A percentile compares a stretch with the other conserved stretches of the same genome.
phyloP scores from a whole-genome alignment of 2,888 invertebrate genomes.

The Limnephilus auricula region DNA sequence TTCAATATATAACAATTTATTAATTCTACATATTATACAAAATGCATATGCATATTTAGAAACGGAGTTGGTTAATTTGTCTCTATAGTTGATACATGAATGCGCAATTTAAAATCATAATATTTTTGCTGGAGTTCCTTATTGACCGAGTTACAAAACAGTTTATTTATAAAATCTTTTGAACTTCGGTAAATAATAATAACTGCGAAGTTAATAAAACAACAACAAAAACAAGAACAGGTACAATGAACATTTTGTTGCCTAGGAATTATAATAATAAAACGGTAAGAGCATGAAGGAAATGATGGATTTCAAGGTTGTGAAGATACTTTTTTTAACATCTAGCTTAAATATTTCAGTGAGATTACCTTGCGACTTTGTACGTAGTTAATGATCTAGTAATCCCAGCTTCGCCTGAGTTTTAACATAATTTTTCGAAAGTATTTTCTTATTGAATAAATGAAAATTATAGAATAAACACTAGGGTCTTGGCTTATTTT shows the following conservation, averaged over 20 bases:
- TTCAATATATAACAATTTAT: too few relatives aligned
- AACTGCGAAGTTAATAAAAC: neutral
- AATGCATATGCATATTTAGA: too few relatives aligned
- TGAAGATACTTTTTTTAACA: too few relatives aligned
- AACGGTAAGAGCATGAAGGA: neutral
- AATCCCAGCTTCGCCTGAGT: neutral
- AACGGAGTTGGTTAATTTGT: too few relatives aligned
- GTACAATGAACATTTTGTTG: neutral
- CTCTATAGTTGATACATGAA: too few relatives aligned
- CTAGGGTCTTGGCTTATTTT: neutral
- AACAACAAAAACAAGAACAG: neutral
- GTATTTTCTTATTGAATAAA: neutral
- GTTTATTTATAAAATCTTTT: neutral
- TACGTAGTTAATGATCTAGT: neutral
- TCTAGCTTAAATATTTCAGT: neutral
- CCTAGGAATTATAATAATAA: neutral
- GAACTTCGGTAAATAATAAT: neutral
- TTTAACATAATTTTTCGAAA: neutral
- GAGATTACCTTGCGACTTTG: neutral
- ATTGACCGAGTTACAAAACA: neutral
- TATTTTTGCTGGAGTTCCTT: too few relatives aligned
- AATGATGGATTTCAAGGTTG: neutral
- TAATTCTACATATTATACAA: too few relatives aligned
- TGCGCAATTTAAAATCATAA: too few relatives aligned
- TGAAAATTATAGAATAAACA: neutral